Conservation (phyloP, 2,113 vertebrate genomes). For the Cynoglossus semilaevis region DNA sequence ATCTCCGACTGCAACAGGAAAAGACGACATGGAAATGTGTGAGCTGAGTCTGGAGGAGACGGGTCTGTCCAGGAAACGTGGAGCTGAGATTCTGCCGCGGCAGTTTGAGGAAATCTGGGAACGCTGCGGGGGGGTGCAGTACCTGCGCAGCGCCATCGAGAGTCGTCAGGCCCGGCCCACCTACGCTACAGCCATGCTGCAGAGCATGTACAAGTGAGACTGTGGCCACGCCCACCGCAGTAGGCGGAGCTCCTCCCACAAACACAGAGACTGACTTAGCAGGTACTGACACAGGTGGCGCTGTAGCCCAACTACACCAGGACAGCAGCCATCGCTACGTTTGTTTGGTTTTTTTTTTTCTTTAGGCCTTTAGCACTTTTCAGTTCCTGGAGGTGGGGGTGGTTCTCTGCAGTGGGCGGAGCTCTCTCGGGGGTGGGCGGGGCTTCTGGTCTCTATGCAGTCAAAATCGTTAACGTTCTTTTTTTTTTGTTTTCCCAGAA, state of each 20-base stretch:
- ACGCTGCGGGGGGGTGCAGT: constrained; percentile 91
- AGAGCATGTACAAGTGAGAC: constrained; percentile 82
- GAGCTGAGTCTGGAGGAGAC: constrained; percentile 97
- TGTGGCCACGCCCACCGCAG: not conserved
- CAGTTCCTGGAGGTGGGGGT: constrained; percentile 16
- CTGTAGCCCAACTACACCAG: constrained; percentile 13
- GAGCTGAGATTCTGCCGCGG: constrained; percentile 91
- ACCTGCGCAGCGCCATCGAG: constrained; percentile 90
- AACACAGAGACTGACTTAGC: constrained; percentile 70
- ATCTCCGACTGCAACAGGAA: constrained; percentile 73
- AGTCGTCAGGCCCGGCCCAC: constrained; percentile 92
- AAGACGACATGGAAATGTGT: constrained; percentile 99
- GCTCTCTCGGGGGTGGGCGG: not conserved
- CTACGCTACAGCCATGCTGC: constrained; percentile 95
- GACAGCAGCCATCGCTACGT: constrained; percentile 25
- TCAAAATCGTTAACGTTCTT: constrained; percentile 33
- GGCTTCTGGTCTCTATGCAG: constrained; percentile 49
- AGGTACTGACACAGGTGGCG: constrained; percentile 40
- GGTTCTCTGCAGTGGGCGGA: too few species aligned
- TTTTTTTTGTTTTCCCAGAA: constrained; percentile 31
- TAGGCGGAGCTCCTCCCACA: constrained; percentile 3
- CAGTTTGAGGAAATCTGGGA: constrained; percentile 99
- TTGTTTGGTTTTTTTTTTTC: constrained; percentile 14
- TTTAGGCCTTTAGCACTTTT: not conserved
- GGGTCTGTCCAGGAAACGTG: constrained; percentile 90